Percentiles rank a stretch among this genome's conserved stretches.
phyloP scores from a whole-genome alignment of 1,140 invertebrate genomes.

The Gryon sp. region DNA sequence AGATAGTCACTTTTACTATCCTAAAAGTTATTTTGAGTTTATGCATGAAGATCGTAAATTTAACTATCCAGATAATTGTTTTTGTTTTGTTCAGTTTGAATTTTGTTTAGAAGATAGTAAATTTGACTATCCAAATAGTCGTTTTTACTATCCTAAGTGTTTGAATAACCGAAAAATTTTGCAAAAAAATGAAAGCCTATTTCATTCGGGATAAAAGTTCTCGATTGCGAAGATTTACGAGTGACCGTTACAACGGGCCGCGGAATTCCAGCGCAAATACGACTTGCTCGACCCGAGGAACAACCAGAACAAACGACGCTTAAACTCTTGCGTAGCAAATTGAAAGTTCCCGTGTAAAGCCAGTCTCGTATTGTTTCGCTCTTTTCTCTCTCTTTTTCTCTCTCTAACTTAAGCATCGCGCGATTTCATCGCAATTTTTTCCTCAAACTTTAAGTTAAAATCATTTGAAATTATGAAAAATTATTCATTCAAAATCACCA shows the following conservation, averaged over 20 bases:
- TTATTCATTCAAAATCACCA: too few relatives aligned
- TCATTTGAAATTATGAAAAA: too few relatives aligned
- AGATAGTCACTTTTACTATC: too few relatives aligned
- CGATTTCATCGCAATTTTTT: not conserved
- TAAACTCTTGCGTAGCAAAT: constrained; percentile 29
- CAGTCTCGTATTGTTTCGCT: not conserved
- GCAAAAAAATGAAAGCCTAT: constrained; percentile 12
- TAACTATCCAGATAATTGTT: too few relatives aligned
- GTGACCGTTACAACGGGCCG: constrained; percentile 24
- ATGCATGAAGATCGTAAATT: too few relatives aligned
- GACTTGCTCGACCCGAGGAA: constrained; percentile 11
- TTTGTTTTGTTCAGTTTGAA: too few relatives aligned
- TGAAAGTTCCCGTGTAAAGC: constrained; percentile 34
- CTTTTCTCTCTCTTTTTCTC: constrained; percentile 1
- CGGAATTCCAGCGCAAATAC: constrained; percentile 22
- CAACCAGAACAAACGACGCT: constrained; percentile 37
- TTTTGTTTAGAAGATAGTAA: too few relatives aligned
- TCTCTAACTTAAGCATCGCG: not conserved
- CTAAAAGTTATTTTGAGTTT: too few relatives aligned
- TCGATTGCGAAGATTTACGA: constrained; percentile 51
- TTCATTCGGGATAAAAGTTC: constrained; percentile 37
- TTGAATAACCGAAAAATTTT: not conserved
- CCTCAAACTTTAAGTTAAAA: not conserved
- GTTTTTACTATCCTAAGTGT: too few relatives aligned
- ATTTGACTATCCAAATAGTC: too few relatives aligned